These are phyloP conservation scores for Beris morrisii DNA, from an alignment of 2,888 invertebrate genomes.

Conservation along the genomic window DNA sequence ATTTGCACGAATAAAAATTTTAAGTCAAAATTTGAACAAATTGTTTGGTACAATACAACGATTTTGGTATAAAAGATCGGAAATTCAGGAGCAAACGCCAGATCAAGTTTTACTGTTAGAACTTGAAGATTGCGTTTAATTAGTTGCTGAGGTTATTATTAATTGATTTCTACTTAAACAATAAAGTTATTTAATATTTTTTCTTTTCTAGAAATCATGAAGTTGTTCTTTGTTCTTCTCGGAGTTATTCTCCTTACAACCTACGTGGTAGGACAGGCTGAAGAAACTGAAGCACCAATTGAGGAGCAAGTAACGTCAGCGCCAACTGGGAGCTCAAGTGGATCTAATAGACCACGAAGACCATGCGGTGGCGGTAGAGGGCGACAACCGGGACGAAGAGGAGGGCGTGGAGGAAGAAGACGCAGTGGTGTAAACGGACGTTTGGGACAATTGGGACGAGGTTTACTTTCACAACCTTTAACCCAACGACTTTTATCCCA, in stretches of 20 bases:
- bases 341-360: too few relatives aligned
- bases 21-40: too few relatives aligned
- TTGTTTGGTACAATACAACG: too few relatives aligned
- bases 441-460: background rate
- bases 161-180: background rate
- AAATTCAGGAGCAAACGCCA: background rate
- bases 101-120: background rate
- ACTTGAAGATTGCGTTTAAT: background rate
- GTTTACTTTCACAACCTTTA: background rate
- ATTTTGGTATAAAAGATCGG: too few relatives aligned
- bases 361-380: too few relatives aligned
- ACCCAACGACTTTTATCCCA: too few relatives aligned
- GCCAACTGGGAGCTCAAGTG: background rate
- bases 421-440: background rate
- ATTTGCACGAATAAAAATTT: too few relatives aligned
- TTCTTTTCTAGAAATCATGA: background rate
- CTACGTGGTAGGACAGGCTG: background rate
- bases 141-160: conserved; percentile 4
- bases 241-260: conserved; percentile 3
- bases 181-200: too few relatives aligned
- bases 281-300: background rate
- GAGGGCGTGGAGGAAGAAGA: background rate
- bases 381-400: background rate
- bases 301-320: background rate
- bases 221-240: background rate